Percentiles rank a stretch among this genome's conserved stretches.
Evolutionary conservation across 35 echinoderm and acorn worm species (phyloP).

Genomic region (Heliocidaris erythrogramma): DNA sequence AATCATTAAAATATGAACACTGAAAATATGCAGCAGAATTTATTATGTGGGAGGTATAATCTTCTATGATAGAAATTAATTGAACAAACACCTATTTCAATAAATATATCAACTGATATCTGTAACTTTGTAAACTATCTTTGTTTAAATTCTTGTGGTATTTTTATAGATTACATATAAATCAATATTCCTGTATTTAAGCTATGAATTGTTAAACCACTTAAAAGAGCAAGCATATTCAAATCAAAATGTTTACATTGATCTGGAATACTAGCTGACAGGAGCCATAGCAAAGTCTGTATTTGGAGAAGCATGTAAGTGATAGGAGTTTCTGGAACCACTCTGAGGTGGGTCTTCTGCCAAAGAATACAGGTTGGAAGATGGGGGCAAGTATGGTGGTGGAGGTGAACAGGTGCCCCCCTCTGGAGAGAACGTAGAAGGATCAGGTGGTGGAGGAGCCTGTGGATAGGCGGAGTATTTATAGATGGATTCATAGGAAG

Average conservation of each 20-base stretch:
- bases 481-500: not conserved
- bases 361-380: not conserved
- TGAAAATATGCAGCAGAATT: not conserved
- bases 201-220: not conserved
- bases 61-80: too few species aligned
- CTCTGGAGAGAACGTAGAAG: not conserved
- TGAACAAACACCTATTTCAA: too few species aligned
- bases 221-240: not conserved
- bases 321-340: not conserved
- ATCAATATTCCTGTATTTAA: not conserved
- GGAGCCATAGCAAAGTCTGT: not conserved
- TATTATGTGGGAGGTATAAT: not conserved
- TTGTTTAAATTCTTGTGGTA: too few species aligned
- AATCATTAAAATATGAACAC: not conserved
- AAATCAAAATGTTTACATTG: not conserved
- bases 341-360: not conserved
- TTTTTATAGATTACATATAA: too few species aligned
- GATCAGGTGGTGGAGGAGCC: not conserved
- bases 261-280: not conserved
- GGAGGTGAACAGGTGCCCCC: not conserved
- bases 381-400: conserved; percentile 14
- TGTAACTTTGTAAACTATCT: too few species aligned
- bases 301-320: not conserved
- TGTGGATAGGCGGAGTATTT: not conserved
- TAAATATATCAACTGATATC: not conserved